These are phyloP conservation scores for roundworm (Caenorhabditis elegans) DNA, from an alignment of 1,140 invertebrate genomes.

Conservation along the genomic window WBcel235 BX284606.5:4323001-4323500, in stretches of 20 bases:
- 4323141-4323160: conserved; percentile 38
- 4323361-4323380: conserved; percentile 44
- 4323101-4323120: conserved; percentile 43
- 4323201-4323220: conserved; percentile 16
- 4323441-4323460: background rate
- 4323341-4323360: conserved; percentile 2
- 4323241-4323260: conserved; percentile 59
- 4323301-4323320: conserved; percentile 40
- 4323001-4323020: background rate
- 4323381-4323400: conserved; percentile 43
- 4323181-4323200: background rate
- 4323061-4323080: conserved; percentile 59
- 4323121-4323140: conserved; percentile 49
- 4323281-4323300: conserved; percentile 49
- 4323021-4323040: background rate
- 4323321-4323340: conserved; percentile 34
- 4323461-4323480: no score
- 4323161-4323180: conserved; percentile 40
- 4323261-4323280: conserved; percentile 39
- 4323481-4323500: no score
- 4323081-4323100: conserved; percentile 64
- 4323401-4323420: conserved; percentile 20
- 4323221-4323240: conserved; percentile 53
- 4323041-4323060: conserved; percentile 43
- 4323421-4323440: background rate